Evolutionary conservation across 2,888 invertebrate genomes (phyloP), one percentile per base, ranked within the genome.

Genomic region (Drosophila meridionalis): DNA sequence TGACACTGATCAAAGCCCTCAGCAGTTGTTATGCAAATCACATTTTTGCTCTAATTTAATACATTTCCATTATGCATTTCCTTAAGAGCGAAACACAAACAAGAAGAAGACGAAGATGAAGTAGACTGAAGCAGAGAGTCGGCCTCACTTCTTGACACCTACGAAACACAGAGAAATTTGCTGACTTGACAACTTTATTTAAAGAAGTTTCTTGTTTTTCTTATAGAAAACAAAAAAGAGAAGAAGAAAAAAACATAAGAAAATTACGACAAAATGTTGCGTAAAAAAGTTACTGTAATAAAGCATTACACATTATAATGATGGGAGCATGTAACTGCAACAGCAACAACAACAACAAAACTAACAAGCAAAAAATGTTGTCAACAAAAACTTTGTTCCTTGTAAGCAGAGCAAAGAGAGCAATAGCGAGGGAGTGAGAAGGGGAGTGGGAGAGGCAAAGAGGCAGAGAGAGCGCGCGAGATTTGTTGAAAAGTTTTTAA

Each of bases 231-330:
- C 36, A 56, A 38, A 58, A 58, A 56, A 26, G 14, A 53, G 53
- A 64, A 32, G 30, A 53, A 32, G 59, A 43, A 38, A 47, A 66
- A 50, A 63, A 50, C 30, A 67, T 40, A 67, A 61, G 38, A 61
- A 62, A 59, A 58, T 71, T 56, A 69, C 12, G 45, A 56, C 65
- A 72, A 75, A 80, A 80, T 80, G 60, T 76, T 83, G 69, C 69
- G 58, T 69, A 65, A 76, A 83, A 77, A 80, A 76, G 76, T 83
- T 73, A 58, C 60, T 40, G 70, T 69, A 76, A 80, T 80, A 73
- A 80, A 73, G 73, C 80, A 80, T 80, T 83, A 71, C 69, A 83
- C 62, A 76, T 80, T 83, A 82, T 80, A 80, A 80, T 84, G 85
- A 85, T 84, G 82, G 78, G 84, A 83, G 62, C 85, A 84, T 81